These are phyloP conservation scores for Acanthurus tractus DNA, from an alignment of 2,797 vertebrate genomes.

Conservation along the genomic window DNA sequence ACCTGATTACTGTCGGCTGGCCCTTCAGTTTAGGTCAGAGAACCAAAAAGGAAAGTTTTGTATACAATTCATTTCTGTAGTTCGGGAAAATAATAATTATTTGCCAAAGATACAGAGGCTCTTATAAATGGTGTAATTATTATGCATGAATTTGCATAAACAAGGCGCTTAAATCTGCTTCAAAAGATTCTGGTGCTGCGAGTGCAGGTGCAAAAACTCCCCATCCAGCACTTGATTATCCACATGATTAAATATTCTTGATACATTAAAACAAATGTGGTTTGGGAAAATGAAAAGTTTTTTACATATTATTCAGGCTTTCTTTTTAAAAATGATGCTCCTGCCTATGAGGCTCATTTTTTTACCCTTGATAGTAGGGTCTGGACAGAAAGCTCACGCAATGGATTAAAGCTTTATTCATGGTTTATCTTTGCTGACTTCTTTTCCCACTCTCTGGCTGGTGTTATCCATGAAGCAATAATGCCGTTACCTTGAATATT, in stretches of 20 bases:
- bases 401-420: no score
- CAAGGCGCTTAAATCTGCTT: neutral
- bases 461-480: no score
- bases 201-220: slow-evolving; percentile 21
- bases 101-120: neutral
- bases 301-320: neutral
- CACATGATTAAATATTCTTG: slow-evolving; percentile 17
- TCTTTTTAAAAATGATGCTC: neutral
- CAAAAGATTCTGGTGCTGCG: slow-evolving; percentile 11
- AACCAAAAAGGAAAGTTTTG: neutral
- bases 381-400: no score
- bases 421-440: no score
- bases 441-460: no score
- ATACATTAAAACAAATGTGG: slow-evolving; percentile 23
- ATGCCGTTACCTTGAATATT: no score
- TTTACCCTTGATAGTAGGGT: no score
- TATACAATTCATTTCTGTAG: neutral
- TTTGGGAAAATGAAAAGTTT: neutral
- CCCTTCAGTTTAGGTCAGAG: neutral
- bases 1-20: neutral
- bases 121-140: slow-evolving; percentile 8
- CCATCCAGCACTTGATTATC: slow-evolving; percentile 11
- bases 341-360: neutral
- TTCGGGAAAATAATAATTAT: neutral
- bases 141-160: slow-evolving; percentile 14